Conservation (phyloP, 2,888 invertebrate genomes). For the Sinelater perroti region DNA sequence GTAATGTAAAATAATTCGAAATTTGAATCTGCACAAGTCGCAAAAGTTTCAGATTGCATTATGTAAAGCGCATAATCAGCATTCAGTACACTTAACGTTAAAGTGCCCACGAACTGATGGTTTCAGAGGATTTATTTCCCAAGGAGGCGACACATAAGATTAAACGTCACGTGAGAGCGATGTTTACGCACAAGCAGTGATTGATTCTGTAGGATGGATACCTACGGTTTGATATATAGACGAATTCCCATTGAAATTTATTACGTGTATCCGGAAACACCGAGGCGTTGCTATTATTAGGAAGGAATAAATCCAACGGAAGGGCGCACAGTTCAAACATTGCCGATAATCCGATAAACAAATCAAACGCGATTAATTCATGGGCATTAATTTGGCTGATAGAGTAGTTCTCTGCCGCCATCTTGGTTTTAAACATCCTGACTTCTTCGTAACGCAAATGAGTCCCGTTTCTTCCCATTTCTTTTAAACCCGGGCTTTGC, state of each 20-base stretch:
- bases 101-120: conserved; percentile 28
- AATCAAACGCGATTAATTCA: conserved; percentile 13
- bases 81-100: conserved; percentile 28
- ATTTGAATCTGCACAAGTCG: too few species aligned
- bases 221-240: conserved; percentile 34
- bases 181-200: conserved; percentile 36
- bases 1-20: too few species aligned
- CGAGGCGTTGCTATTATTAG: conserved; percentile 23
- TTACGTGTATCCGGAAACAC: conserved; percentile 31
- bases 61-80: conserved; percentile 25
- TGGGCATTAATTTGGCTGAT: neutral
- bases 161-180: conserved; percentile 33
- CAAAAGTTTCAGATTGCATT: too few species aligned
- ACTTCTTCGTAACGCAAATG: conserved; percentile 12
- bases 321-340: conserved; percentile 11
- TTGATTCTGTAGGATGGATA: conserved; percentile 34
- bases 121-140: conserved; percentile 30
- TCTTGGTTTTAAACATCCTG: neutral
- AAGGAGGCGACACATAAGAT: conserved; percentile 29
- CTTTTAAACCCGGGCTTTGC: neutral
- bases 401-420: too few species aligned
- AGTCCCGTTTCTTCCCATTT: conserved; percentile 7
- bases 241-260: conserved; percentile 32
- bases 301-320: conserved; percentile 14
- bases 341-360: conserved; percentile 6